Evolutionary conservation across 2,888 invertebrate species (phyloP).

Genomic region (Darwinula stevensoni): DNA sequence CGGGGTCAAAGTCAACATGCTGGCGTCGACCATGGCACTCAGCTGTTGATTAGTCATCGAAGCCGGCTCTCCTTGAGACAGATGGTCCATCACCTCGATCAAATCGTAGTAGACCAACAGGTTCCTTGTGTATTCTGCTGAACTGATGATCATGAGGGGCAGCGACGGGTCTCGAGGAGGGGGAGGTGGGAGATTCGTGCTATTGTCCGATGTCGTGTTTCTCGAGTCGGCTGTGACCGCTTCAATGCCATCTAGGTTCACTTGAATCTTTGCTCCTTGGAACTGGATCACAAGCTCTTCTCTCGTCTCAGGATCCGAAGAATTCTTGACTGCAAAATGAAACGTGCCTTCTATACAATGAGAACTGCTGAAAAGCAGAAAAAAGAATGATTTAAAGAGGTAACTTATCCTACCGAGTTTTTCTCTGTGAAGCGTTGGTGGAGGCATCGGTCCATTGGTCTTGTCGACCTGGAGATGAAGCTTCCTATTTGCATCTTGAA

Average conservation of each 20-base stretch:
- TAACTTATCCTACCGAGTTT: too few relatives aligned
- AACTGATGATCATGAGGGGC: background rate
- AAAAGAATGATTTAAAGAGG: too few relatives aligned
- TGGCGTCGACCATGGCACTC: background rate
- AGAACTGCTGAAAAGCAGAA: too few relatives aligned
- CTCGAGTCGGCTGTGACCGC: background rate
- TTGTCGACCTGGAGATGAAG: conserved; percentile 1
- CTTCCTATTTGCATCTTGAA: background rate
- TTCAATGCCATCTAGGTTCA: conserved; percentile 1
- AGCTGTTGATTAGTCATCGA: background rate
- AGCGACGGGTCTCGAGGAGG: background rate
- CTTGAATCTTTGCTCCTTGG: background rate
- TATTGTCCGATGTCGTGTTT: background rate
- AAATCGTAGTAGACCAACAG: background rate
- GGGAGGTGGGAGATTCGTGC: background rate
- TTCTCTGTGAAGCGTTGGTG: too few relatives aligned
- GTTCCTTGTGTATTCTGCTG: background rate
- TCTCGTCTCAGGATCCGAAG: too few relatives aligned
- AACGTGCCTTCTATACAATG: too few relatives aligned
- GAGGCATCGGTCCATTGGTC: background rate
- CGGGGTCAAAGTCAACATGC: background rate
- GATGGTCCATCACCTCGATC: background rate
- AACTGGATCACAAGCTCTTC: background rate
- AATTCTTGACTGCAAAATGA: too few relatives aligned
- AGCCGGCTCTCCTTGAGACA: background rate